These are phyloP conservation scores for Calephelis virginiensis DNA, from an alignment of 1,140 invertebrate species.

Conservation along the genomic window DNA sequence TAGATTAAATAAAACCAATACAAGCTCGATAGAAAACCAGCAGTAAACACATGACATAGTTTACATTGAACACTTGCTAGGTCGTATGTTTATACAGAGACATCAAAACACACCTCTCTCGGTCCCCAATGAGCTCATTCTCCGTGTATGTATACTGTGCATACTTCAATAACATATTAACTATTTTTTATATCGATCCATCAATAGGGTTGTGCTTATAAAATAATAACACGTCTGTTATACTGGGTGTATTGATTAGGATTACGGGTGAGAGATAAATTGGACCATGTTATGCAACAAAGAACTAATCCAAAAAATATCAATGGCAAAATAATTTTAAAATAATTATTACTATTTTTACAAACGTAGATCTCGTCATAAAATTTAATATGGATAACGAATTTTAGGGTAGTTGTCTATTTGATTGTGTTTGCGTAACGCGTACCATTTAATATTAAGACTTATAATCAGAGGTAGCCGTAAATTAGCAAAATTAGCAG, in stretches of 20 bases:
- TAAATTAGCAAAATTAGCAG: too few species aligned
- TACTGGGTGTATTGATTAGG: background rate
- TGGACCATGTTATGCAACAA: too few species aligned
- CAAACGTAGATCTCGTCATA: too few species aligned
- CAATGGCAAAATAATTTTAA: too few species aligned
- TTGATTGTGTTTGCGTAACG: too few species aligned
- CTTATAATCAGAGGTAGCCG: too few species aligned
- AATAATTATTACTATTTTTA: too few species aligned
- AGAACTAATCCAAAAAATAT: too few species aligned
- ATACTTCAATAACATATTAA: constrained; percentile 40
- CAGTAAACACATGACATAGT: constrained; percentile 37
- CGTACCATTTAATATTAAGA: too few species aligned
- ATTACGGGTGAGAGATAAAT: too few species aligned
- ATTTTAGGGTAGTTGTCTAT: too few species aligned
- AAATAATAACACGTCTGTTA: constrained; percentile 11
- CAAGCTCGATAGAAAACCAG: constrained; percentile 22
- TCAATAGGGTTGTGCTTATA: constrained; percentile 9
- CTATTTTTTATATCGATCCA: constrained; percentile 21
- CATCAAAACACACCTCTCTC: constrained; percentile 48
- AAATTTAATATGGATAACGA: too few species aligned
- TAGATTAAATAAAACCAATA: constrained; percentile 23
- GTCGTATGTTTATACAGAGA: constrained; percentile 45
- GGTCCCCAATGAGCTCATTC: constrained; percentile 47
- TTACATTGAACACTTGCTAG: constrained; percentile 44
- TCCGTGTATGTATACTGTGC: constrained; percentile 45